Evolutionary conservation across 2,113 vertebrate genomes (phyloP), one percentile per base, ranked within the genome.

Genomic region (Chelonoidis abingdonii): DNA sequence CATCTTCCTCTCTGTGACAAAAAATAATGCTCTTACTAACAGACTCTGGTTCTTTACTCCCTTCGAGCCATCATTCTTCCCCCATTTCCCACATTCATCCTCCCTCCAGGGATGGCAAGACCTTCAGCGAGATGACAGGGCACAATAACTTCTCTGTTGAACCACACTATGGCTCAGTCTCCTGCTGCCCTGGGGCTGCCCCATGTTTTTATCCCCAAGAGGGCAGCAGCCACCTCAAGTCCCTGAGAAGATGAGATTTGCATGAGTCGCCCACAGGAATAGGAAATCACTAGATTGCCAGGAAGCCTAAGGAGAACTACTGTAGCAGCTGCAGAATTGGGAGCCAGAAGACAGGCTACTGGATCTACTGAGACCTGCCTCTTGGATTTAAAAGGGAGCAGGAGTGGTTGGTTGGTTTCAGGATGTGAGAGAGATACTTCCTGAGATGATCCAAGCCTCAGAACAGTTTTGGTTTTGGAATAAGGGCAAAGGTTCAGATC

Each of bases 271-370:
- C 54, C 22, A 6, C 38, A 52, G 50, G 21, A 11, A 25, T 11
- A 1, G 49, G 53, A 8, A 10, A 38, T 5, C 2, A 1, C n/a
- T 24, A 49, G 52, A 16, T 44, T 10, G 0, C 19, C 19, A 13
- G 80, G 6, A 4, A 17, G 79, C 78, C 16, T 65, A 65, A 65
- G 62, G 62, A 35, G 6, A 65, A 8, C 62, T 65, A 16, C 62
- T 65, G 31, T 14, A 17, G 14, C 31, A 65, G 62, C 31, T n/a
- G 31, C 62, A 14, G 62, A 65, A 65, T 35, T 65, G 62, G 31
- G 62, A 16, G 14, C 31, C 14, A 65, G 62, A 65, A 17, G 59
- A 62, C 59, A 62, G 27, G 85, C 80, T 54, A 10, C 3, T n/a
- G 80, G 29, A 38, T 35, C 31, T 7, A 3, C 10, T 41, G 80